These are phyloP conservation scores for Smithornis capensis DNA, from an alignment of 2,113 vertebrate genomes.

Conservation along the genomic window DNA sequence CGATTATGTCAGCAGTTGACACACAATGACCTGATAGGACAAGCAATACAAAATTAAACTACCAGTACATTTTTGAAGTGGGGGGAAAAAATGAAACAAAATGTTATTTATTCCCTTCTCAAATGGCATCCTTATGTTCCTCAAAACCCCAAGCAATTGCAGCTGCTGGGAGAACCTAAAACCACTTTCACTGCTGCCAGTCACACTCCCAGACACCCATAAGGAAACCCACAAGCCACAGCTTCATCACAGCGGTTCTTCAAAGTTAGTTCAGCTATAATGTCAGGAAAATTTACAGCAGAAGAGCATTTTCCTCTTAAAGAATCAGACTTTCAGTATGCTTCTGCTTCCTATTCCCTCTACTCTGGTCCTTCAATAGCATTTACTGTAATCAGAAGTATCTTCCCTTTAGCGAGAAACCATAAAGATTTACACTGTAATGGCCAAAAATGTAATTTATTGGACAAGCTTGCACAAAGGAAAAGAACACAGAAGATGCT, in stretches of 20 bases:
- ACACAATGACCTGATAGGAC: neutral
- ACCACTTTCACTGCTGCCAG: conserved; percentile 12
- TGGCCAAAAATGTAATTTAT: neutral
- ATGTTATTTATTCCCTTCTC: conserved; percentile 78
- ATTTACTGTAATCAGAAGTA: neutral
- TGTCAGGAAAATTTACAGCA: neutral
- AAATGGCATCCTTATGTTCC: conserved; percentile 83
- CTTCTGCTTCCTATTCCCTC: neutral
- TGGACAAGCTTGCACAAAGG: neutral
- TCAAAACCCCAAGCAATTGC: conserved; percentile 58
- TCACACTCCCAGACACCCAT: neutral
- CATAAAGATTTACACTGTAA: neutral
- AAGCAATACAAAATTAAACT: neutral
- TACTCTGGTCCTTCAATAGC: neutral
- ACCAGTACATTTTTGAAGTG: neutral
- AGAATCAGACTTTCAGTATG: neutral
- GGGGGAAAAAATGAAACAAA: conserved; percentile 4
- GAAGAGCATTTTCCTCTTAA: neutral
- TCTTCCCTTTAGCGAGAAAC: neutral
- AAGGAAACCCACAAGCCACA: conserved; percentile 49
- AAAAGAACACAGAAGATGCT: neutral
- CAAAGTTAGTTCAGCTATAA: neutral
- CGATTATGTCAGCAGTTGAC: neutral
- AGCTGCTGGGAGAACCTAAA: conserved; percentile 28
- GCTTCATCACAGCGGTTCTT: conserved; percentile 10